Evolutionary conservation across 2,797 vertebrate species (phyloP).

Genomic region (Helarctos malayanus): DNA sequence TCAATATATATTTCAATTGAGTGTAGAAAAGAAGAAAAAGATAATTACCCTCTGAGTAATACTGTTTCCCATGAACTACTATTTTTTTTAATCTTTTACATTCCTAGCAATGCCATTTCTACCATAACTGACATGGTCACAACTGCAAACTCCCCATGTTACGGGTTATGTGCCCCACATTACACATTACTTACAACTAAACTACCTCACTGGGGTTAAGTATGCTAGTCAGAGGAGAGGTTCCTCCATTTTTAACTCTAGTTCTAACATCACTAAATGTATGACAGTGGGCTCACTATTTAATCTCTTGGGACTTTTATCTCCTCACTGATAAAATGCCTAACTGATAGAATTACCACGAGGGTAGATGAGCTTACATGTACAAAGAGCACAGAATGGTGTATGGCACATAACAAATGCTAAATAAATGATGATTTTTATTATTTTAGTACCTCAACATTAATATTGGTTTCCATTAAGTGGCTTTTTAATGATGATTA

Average conservation of each 20-base stretch:
- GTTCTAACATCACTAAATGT: not conserved
- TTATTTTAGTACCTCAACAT: not conserved
- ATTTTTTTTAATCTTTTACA: not conserved
- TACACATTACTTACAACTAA: not conserved
- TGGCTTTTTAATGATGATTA: not conserved
- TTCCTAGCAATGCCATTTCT: not conserved
- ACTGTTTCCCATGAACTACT: not conserved
- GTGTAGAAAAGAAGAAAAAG: not conserved
- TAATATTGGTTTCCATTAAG: not conserved
- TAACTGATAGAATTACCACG: not conserved
- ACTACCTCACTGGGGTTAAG: not conserved
- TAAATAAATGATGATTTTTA: not conserved
- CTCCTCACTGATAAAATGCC: slow-evolving; percentile 8
- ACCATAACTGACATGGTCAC: not conserved
- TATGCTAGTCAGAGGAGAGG: not conserved
- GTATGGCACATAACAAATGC: not conserved
- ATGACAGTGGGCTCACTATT: not conserved
- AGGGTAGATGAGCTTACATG: not conserved
- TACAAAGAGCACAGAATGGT: not conserved
- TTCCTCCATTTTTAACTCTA: not conserved
- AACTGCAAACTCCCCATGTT: not conserved
- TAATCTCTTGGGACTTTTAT: not conserved
- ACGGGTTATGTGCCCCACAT: not conserved
- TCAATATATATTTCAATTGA: not conserved
- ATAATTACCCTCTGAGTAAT: not conserved